A percentile compares a stretch with the other conserved stretches of the same genome.
phyloP scores from a whole-genome alignment of 2,113 vertebrate species.

The Recurvirostra avosetta region DNA sequence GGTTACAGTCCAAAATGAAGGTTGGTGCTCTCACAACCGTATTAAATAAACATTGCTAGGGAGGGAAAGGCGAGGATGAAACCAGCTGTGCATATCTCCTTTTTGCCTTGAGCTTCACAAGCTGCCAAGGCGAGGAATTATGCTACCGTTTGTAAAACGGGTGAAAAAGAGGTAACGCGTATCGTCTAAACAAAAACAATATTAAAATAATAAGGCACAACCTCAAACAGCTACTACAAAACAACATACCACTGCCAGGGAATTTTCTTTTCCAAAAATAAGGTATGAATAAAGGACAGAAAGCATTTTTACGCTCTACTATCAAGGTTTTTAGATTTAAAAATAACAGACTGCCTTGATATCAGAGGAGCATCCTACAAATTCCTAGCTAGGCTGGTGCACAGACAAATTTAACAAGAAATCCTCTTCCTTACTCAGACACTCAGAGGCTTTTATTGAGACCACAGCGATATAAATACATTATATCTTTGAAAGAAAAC shows the following conservation, averaged over 20 bases:
- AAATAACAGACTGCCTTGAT: not conserved
- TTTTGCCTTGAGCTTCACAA: not conserved
- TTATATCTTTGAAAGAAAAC: not conserved
- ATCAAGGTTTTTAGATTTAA: not conserved
- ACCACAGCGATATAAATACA: not conserved
- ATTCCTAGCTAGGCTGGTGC: not conserved
- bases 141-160: accelerated
- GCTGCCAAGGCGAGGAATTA: not conserved
- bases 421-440: not conserved
- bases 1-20: not conserved
- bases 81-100: not conserved
- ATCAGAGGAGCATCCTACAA: not conserved
- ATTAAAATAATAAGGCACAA: not conserved
- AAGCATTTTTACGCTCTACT: not conserved
- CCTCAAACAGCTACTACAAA: not conserved
- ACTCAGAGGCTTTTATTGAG: not conserved
- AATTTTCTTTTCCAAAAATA: not conserved
- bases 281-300: not conserved
- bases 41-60: not conserved
- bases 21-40: not conserved
- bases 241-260: not conserved
- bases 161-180: not conserved
- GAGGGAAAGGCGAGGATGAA: not conserved
- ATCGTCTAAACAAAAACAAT: not conserved
- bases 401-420: not conserved